phyloP scores from a whole-genome alignment of 2,888 invertebrate species.

The Ceriagrion tenellum region DNA sequence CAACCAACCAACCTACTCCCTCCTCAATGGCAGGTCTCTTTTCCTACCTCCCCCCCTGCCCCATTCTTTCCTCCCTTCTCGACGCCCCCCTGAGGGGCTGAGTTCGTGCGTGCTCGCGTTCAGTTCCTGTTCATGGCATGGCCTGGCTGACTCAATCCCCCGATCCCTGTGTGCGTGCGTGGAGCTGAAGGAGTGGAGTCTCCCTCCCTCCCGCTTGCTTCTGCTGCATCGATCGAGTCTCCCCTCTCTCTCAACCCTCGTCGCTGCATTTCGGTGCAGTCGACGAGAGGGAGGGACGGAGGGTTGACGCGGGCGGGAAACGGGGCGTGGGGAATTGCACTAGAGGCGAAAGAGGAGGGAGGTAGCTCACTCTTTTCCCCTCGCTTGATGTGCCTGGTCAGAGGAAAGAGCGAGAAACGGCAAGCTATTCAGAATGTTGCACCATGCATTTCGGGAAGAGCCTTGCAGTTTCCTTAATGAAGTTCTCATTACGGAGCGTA shows the following conservation, averaged over 20 bases:
- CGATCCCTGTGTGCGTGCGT: not conserved
- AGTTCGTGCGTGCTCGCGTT: not conserved
- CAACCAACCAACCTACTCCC: not conserved
- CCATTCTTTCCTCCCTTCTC: not conserved
- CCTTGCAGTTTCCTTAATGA: too few species aligned
- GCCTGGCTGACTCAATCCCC: not conserved
- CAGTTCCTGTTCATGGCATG: not conserved
- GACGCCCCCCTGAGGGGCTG: not conserved
- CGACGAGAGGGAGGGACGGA: not conserved
- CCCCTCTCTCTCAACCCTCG: not conserved
- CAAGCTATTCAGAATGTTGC: too few species aligned
- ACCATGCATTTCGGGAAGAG: too few species aligned
- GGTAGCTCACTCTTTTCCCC: not conserved
- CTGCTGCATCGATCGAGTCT: not conserved
- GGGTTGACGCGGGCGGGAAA: not conserved
- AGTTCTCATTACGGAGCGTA: too few species aligned
- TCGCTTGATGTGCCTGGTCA: not conserved
- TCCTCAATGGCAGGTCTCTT: too few species aligned
- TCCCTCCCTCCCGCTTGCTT: not conserved
- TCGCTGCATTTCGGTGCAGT: constrained; percentile 25
- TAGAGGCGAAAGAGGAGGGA: too few species aligned
- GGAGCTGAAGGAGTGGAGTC: not conserved
- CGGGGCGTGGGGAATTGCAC: not conserved
- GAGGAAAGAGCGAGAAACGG: not conserved
- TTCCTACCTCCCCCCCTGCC: not conserved